Conservation (phyloP, 2,113 vertebrate genomes). For the Pyxicephalus adspersus region DNA sequence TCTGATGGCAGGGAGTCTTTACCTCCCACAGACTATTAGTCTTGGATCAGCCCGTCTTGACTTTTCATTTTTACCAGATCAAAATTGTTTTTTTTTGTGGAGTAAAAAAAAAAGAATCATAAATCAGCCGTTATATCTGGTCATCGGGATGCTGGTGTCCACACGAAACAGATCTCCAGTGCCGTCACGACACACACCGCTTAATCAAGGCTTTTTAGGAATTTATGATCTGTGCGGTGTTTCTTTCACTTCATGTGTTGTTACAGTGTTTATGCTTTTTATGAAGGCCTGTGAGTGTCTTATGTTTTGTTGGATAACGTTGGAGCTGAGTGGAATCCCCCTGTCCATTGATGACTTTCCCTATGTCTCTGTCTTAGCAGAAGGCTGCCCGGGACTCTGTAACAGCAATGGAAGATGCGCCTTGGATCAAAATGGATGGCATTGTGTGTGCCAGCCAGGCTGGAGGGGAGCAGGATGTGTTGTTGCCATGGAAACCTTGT, state of each 20-base stretch:
- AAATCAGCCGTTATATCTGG: conserved; percentile 78
- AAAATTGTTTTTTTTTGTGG: too few species aligned
- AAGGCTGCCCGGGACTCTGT: conserved; percentile 95
- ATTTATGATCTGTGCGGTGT: conserved; percentile 67
- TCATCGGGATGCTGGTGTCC: conserved; percentile 72
- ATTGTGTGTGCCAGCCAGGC: conserved; percentile 96
- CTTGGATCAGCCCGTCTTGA: too few species aligned
- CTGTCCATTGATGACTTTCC: conserved; percentile 63
- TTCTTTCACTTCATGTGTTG: conserved; percentile 91
- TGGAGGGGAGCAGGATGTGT: conserved; percentile 97
- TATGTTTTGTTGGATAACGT: conserved; percentile 65
- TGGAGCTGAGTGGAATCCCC: conserved; percentile 53
- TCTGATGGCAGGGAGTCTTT: too few species aligned
- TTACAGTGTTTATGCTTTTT: conserved; percentile 89
- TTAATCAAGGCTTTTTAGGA: conserved; percentile 80
- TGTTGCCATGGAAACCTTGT: conserved; percentile 95
- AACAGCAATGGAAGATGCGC: conserved; percentile 97
- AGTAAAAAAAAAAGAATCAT: conserved; percentile 57
- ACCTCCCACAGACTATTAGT: too few species aligned
- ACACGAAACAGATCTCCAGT: conserved; percentile 78
- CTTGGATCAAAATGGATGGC: conserved; percentile 97
- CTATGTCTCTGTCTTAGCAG: conserved; percentile 76
- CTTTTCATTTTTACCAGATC: too few species aligned
- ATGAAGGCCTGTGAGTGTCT: conserved; percentile 87
- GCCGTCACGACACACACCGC: conserved; percentile 72